Evolutionary conservation across 2,888 invertebrate species (phyloP).

Genomic region (Tyria jacobaeae): DNA sequence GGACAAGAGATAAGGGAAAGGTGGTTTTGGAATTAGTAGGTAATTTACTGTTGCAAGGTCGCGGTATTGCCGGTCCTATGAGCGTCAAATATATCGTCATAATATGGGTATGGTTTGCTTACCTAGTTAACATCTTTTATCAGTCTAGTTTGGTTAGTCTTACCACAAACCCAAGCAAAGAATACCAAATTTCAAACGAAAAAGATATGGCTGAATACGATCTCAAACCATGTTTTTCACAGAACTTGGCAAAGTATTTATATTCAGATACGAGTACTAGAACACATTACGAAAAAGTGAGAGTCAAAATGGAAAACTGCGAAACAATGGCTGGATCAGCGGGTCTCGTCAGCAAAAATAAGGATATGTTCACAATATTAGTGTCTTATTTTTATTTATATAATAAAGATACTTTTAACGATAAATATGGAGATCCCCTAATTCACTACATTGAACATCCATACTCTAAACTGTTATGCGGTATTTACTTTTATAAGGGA

Average conservation of each 20-base stretch:
- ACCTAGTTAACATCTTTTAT: slow-evolving; percentile 59
- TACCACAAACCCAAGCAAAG: slow-evolving; percentile 51
- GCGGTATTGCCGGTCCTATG: slow-evolving; percentile 35
- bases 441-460: slow-evolving; percentile 31
- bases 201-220: slow-evolving; percentile 53
- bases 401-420: slow-evolving; percentile 25
- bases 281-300: slow-evolving; percentile 28
- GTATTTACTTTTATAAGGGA: slow-evolving; percentile 23
- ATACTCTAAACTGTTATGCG: slow-evolving; percentile 8
- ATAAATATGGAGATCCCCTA: slow-evolving; percentile 35
- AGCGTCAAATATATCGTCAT: slow-evolving; percentile 48
- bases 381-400: slow-evolving; percentile 28
- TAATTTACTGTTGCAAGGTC: slow-evolving; percentile 54
- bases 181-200: slow-evolving; percentile 59
- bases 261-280: slow-evolving; percentile 38
- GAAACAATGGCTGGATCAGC: slow-evolving; percentile 18
- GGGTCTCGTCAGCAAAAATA: slow-evolving; percentile 24
- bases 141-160: slow-evolving; percentile 61
- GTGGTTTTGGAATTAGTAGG: slow-evolving; percentile 56
- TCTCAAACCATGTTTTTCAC: slow-evolving; percentile 52
- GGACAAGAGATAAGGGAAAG: slow-evolving; percentile 45
- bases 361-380: slow-evolving; percentile 27
- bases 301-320: slow-evolving; percentile 31
- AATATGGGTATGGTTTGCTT: slow-evolving; percentile 62
- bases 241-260: slow-evolving; percentile 12